Conservation (phyloP, 2,888 invertebrate species). For the Rhagium mordax region DNA sequence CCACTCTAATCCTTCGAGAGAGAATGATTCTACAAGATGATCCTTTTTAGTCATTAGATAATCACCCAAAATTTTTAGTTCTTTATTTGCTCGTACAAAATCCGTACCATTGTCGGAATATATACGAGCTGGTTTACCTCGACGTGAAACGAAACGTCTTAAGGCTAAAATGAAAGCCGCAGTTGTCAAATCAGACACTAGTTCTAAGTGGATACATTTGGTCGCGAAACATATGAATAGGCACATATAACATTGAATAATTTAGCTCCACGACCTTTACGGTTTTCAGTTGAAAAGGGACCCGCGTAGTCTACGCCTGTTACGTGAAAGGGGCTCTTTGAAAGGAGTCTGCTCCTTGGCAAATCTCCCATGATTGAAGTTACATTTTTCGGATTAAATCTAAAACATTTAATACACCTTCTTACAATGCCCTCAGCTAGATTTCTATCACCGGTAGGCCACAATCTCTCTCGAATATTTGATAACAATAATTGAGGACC, state of each 20-base stretch:
- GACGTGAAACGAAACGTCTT: conserved; percentile 35
- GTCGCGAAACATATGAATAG: conserved; percentile 45
- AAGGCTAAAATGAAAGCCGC: conserved; percentile 37
- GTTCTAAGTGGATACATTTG: conserved; percentile 42
- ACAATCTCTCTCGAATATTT: conserved; percentile 22
- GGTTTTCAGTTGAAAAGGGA: conserved; percentile 42
- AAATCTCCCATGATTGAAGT: conserved; percentile 39
- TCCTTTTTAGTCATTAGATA: conserved; percentile 22
- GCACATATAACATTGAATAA: conserved; percentile 33
- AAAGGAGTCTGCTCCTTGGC: conserved; percentile 24
- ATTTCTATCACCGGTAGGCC: conserved; percentile 34
- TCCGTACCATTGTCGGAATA: conserved; percentile 35
- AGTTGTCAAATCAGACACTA: conserved; percentile 32
- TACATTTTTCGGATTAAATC: conserved; percentile 20
- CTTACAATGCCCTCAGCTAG: conserved; percentile 18
- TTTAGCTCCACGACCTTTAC: conserved; percentile 31
- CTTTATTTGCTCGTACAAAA: conserved; percentile 5
- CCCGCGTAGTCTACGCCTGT: conserved; percentile 53
- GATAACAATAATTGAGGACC: conserved; percentile 28
- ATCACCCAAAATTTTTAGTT: background rate
- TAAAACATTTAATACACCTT: conserved; percentile 39
- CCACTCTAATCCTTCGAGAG: conserved; percentile 10
- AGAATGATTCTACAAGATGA: too few species aligned
- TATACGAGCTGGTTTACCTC: conserved; percentile 39
- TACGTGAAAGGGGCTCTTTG: conserved; percentile 34